Base-by-base conservation (phyloP, 2,888 invertebrate genomes). In the Clitarchus hookeri region DNA sequence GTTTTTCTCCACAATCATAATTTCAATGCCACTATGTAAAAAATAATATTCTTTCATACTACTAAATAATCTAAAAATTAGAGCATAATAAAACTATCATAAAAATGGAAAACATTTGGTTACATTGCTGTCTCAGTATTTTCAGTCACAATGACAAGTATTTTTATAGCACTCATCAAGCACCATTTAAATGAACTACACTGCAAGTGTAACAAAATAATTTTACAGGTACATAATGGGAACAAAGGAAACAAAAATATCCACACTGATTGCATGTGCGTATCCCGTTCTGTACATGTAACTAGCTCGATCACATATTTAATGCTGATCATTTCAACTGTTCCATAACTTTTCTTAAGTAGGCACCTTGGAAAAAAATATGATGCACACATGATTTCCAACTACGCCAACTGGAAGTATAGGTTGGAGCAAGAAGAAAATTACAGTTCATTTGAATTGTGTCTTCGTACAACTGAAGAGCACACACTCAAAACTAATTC, bases 341-440 rank as follows among this genome's bases (percentile, higher is more conserved):
- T 82, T 27, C 82, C 82, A 27, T 82, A 82, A 44, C 27, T 82
- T 85, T 77, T 79, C 77, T 82, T 86, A 86, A 87, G 87, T 87
- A 87, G 87, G 87, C 87, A 87, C 87, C 87, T 85, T 87, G 86
- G 87, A 87, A 84, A 86, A 87, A 87, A 87, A 86, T 83, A 87
- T 84, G 84, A 78, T 84, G 83, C 84, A 79, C 83, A 85, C 53
- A 79, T 84, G 82, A 83, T 78, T 83, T 65, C 65, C 85, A 86
- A 85, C 83, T 80, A 83, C 44, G 77, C 82, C 83, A 78, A 77
- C 48, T 53, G 85, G 79, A 65, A 65, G 65, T 82, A 23, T 44
- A 82, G 82, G 44, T 54, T 26, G 48, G 48, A 54, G 84, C 53
- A n/a, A 82, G 82, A 44, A 26, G 27, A 82, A 44, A 82, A 82